These are phyloP conservation scores for Myrmophylax atrothorax DNA, from an alignment of 2,113 vertebrate species.

Conservation along the genomic window DNA sequence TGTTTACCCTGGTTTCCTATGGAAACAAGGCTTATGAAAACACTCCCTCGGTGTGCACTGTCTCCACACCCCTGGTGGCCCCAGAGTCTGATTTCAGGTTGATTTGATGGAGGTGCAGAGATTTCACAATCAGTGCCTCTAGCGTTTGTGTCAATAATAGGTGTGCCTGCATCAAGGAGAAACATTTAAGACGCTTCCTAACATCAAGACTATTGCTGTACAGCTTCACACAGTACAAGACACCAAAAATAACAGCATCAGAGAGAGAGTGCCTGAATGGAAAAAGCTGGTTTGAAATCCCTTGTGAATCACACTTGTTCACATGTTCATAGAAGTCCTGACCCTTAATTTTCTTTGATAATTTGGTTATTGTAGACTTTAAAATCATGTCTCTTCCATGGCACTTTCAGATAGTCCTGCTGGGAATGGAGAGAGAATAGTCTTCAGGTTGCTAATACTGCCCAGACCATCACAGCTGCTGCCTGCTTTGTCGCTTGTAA, in stretches of 20 bases:
- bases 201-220: neutral
- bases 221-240: neutral
- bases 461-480: neutral
- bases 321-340: neutral
- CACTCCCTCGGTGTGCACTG: neutral
- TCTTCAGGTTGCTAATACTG: neutral
- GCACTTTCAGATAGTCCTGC: neutral
- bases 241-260: rapidly evolving
- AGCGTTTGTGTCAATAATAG: neutral
- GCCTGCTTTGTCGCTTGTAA: neutral
- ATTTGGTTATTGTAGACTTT: neutral
- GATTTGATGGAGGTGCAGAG: neutral
- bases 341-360: neutral
- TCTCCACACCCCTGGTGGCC: neutral
- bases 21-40: neutral
- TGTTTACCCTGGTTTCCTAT: neutral
- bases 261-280: neutral
- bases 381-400: neutral
- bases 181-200: neutral
- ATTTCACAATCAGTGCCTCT: neutral
- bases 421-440: neutral
- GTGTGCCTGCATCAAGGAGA: neutral
- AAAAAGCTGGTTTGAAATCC: neutral
- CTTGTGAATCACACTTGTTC: neutral
- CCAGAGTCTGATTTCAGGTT: neutral